Evolutionary conservation across 2,888 invertebrate genomes (phyloP).

Genomic region (Axea sp.): DNA sequence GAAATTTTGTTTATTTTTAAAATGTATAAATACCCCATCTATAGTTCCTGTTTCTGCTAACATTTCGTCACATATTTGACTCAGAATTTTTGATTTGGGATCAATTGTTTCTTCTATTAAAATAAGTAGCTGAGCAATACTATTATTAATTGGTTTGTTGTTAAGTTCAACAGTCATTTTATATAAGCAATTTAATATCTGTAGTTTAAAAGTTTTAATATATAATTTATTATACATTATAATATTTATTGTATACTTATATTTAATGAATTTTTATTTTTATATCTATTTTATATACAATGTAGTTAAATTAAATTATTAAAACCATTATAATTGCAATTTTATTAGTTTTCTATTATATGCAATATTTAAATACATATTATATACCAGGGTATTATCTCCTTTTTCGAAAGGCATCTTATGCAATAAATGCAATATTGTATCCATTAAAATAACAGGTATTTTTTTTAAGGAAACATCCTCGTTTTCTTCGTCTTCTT

Average conservation of each 20-base stretch:
- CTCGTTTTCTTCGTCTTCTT: conserved; percentile 65
- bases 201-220: conserved; percentile 6
- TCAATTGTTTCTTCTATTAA: conserved; percentile 70
- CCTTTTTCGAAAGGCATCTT: conserved; percentile 69
- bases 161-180: conserved; percentile 65
- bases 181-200: conserved; percentile 69
- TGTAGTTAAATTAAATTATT: no score
- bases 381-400: conserved; percentile 57
- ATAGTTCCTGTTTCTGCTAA: conserved; percentile 79
- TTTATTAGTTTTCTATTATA: no score
- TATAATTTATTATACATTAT: no score
- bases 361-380: background rate
- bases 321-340: no score
- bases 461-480: conserved; percentile 66
- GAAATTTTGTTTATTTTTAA: background rate
- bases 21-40: conserved; percentile 80
- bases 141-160: conserved; percentile 62
- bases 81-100: conserved; percentile 72
- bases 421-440: conserved; percentile 68
- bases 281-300: no score
- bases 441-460: conserved; percentile 70
- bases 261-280: no score
- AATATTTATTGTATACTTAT: no score
- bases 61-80: conserved; percentile 79
- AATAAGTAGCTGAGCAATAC: conserved; percentile 69